Conservation (phyloP, 2,113 vertebrate genomes). For the Amblyornis subalaris region DNA sequence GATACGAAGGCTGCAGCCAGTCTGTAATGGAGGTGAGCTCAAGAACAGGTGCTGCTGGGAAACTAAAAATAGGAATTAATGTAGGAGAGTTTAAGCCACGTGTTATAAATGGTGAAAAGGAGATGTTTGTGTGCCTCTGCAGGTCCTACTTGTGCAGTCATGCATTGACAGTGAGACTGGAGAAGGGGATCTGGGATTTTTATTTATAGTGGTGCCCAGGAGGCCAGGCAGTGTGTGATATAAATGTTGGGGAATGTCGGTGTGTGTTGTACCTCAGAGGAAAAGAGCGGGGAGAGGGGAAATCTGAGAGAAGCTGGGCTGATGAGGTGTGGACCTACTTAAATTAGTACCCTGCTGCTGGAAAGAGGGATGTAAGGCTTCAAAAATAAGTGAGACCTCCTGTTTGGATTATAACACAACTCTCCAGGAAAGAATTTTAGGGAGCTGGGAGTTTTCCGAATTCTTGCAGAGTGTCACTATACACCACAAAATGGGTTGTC, state of each 20-base stretch:
- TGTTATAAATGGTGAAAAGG: background rate
- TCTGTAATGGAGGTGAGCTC: background rate
- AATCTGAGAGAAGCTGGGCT: constrained; percentile 1
- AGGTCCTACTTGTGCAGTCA: background rate
- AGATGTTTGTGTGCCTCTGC: background rate
- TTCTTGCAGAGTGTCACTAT: background rate
- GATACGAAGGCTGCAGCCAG: background rate
- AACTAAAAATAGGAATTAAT: constrained; percentile 11
- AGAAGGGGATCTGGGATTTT: background rate
- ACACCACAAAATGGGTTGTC: background rate
- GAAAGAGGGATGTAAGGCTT: background rate
- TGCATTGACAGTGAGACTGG: background rate
- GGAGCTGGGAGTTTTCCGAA: background rate
- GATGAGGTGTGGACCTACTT: background rate
- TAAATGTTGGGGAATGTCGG: background rate
- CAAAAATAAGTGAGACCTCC: background rate
- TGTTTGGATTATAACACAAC: background rate
- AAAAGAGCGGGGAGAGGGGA: background rate
- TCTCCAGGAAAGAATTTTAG: background rate
- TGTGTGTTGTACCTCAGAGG: background rate
- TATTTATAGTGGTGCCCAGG: background rate
- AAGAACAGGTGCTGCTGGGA: constrained; percentile 8
- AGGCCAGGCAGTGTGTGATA: background rate
- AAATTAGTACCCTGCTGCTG: background rate
- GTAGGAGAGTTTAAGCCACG: background rate